These are phyloP conservation scores for Aporophyla lueneburgensis DNA, from an alignment of 2,888 invertebrate genomes.

Conservation along the genomic window DNA sequence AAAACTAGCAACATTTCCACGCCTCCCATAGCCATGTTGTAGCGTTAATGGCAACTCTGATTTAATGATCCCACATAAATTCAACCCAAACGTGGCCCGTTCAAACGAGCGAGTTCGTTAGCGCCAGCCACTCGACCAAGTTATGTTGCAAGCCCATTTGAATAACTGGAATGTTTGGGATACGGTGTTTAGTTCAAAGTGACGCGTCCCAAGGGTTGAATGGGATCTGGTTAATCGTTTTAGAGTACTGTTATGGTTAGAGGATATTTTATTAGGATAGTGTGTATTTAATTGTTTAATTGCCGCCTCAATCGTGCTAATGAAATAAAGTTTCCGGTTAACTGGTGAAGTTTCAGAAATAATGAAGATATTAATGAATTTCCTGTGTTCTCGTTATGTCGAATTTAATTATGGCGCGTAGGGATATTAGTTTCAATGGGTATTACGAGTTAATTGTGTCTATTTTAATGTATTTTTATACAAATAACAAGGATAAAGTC, in stretches of 20 bases:
- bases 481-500: neutral
- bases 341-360: constrained; percentile 27
- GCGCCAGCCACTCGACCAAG: constrained; percentile 43
- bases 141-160: constrained; percentile 40
- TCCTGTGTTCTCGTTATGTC: neutral
- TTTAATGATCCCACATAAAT: constrained; percentile 81
- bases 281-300: constrained; percentile 52
- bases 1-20: constrained; percentile 42
- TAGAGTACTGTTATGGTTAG: constrained; percentile 36
- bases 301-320: constrained; percentile 28
- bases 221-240: constrained; percentile 49
- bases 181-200: constrained; percentile 12
- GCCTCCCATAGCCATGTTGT: constrained; percentile 47
- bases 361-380: constrained; percentile 3
- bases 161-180: constrained; percentile 45
- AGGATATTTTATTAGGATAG: constrained; percentile 43
- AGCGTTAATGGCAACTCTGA: constrained; percentile 73
- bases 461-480: neutral
- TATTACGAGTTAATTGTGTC: neutral
- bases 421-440: neutral
- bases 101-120: constrained; percentile 60
- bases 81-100: constrained; percentile 64
- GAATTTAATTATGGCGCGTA: neutral
- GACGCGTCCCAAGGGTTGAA: constrained; percentile 41
- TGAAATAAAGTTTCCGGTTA: constrained; percentile 12